Conservation (phyloP, 2,888 invertebrate species). For the Eulithis testata region DNA sequence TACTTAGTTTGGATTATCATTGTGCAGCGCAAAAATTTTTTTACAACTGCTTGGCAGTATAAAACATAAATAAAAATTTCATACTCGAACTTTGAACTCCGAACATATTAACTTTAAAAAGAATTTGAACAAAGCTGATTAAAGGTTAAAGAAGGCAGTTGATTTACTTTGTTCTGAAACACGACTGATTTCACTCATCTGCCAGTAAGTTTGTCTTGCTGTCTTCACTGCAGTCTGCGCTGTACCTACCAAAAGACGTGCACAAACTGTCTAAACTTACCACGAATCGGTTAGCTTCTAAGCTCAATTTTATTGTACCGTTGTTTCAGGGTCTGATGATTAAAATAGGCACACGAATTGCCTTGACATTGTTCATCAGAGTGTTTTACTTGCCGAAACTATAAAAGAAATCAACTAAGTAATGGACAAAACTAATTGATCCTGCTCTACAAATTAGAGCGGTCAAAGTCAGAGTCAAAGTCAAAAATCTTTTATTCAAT, state of each 20-base stretch:
- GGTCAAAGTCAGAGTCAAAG: too few relatives aligned
- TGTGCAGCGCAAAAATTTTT: too few relatives aligned
- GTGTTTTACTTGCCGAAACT: too few relatives aligned
- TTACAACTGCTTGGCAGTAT: too few relatives aligned
- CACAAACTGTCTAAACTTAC: conserved; percentile 10
- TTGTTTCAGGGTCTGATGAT: conserved; percentile 1
- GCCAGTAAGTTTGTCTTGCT: conserved; percentile 6
- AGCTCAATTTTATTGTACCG: not conserved
- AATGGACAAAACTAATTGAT: not conserved
- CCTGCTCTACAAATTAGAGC: not conserved
- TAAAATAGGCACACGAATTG: not conserved
- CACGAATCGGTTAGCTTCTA: conserved; percentile 9
- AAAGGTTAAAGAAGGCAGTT: not conserved
- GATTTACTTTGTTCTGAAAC: not conserved
- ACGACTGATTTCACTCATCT: conserved; percentile 1
- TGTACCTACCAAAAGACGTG: conserved; percentile 1
- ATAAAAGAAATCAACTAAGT: not conserved
- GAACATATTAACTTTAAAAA: not conserved
- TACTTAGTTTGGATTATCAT: too few relatives aligned
- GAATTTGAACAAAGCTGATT: not conserved
- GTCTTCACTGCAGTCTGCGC: not conserved
- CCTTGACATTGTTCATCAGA: not conserved
- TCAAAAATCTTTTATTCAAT: too few relatives aligned
- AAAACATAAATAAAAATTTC: too few relatives aligned
- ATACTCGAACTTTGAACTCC: too few relatives aligned